Evolutionary conservation across 1,140 invertebrate species (phyloP).

Genomic region (fruit fly (Drosophila melanogaster)): DNA sequence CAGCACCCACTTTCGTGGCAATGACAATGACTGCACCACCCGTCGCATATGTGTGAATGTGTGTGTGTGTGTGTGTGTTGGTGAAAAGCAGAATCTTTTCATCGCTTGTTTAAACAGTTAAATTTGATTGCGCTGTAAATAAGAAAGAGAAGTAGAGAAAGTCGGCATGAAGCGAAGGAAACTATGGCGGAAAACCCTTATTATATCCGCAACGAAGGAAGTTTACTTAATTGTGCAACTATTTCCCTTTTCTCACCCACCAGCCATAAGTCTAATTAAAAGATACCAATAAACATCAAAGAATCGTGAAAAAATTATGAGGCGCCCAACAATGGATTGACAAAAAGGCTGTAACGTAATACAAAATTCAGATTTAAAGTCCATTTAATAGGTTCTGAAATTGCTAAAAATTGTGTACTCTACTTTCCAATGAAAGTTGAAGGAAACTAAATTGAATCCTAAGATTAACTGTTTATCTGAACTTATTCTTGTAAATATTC

Average conservation of each 20-base stretch:
- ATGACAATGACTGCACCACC: conserved; percentile 45
- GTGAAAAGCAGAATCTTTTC: conserved; percentile 57
- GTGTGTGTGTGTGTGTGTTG: conserved; percentile 11
- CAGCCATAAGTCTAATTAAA: conserved; percentile 50
- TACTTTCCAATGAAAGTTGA: too few species aligned
- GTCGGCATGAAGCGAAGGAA: conserved; percentile 9
- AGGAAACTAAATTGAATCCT: too few species aligned
- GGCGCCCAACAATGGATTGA: conserved; percentile 6
- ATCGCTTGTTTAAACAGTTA: conserved; percentile 77
- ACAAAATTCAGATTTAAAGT: too few species aligned
- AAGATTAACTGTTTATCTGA: too few species aligned
- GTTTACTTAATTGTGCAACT: conserved; percentile 45
- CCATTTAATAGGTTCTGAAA: too few species aligned
- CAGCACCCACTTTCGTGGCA: conserved; percentile 17
- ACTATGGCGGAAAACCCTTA: conserved; percentile 28
- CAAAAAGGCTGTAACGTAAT: not conserved
- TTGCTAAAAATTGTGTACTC: too few species aligned
- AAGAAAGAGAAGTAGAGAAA: conserved; percentile 34
- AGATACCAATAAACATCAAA: conserved; percentile 27
- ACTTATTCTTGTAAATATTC: too few species aligned
- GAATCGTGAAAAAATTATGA: not conserved
- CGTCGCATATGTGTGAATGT: conserved; percentile 21
- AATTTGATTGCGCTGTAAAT: conserved; percentile 76
- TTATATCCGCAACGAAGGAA: conserved; percentile 27
- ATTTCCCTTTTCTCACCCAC: conserved; percentile 37